Percentiles rank a stretch among this genome's conserved stretches.
phyloP scores from a whole-genome alignment of 2,113 vertebrate genomes.

The Anseranas semipalmata region DNA sequence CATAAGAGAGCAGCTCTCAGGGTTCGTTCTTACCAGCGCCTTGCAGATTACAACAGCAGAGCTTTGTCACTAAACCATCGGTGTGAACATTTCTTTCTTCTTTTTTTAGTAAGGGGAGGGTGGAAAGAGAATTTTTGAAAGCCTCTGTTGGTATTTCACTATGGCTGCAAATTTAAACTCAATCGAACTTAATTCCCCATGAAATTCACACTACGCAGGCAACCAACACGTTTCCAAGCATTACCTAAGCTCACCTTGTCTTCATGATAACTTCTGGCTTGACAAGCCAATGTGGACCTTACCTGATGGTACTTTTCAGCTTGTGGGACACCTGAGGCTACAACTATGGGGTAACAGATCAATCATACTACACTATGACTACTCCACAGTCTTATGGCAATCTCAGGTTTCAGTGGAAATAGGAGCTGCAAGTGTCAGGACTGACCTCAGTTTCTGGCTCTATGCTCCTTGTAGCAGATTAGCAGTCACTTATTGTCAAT shows the following conservation, averaged over 20 bases:
- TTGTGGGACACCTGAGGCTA: background rate
- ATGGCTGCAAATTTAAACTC: background rate
- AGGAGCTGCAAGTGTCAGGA: background rate
- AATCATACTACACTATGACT: too few species aligned
- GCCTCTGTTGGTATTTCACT: background rate
- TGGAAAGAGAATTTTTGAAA: background rate
- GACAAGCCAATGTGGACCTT: background rate
- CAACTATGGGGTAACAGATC: background rate
- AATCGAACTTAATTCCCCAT: background rate
- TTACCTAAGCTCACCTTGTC: background rate
- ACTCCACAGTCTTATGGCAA: background rate
- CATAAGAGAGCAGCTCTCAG: background rate
- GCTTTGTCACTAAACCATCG: background rate
- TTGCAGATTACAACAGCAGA: background rate
- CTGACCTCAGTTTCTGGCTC: background rate
- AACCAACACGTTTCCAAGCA: background rate
- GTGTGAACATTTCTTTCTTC: background rate
- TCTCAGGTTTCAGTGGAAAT: background rate
- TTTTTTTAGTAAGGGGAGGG: background rate
- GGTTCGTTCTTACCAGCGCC: background rate
- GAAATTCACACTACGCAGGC: background rate
- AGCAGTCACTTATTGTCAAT: background rate
- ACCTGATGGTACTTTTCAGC: background rate
- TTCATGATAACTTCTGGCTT: background rate
- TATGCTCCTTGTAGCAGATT: background rate